Conservation (phyloP, 1,140 invertebrate species). For the Eciton burchellii region DNA sequence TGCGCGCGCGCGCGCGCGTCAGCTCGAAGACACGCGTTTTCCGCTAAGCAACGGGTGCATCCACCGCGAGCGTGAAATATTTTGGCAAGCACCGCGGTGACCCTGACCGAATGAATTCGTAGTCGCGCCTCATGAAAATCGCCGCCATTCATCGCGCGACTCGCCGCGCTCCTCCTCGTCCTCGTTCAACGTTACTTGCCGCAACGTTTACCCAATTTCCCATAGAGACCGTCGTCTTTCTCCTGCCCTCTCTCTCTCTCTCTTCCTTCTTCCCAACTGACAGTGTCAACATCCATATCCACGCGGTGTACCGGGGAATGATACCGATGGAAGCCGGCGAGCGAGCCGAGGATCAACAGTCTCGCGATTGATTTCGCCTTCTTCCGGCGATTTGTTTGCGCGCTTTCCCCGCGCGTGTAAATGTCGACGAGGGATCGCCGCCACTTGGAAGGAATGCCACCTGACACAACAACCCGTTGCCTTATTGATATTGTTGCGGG, state of each 20-base stretch:
- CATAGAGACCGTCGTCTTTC: neutral
- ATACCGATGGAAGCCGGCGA: conserved; percentile 9
- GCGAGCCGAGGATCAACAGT: conserved; percentile 25
- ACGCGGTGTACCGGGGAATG: neutral
- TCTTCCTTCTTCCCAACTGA: neutral
- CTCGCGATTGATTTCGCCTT: conserved; percentile 39
- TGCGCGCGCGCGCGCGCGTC: conserved; percentile 58
- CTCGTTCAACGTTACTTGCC: neutral
- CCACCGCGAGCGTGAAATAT: neutral
- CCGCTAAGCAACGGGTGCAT: conserved; percentile 26
- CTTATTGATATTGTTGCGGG: conserved; percentile 52
- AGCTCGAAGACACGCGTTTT: conserved; percentile 58
- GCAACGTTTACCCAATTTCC: neutral
- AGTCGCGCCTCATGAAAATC: neutral
- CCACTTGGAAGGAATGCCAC: conserved; percentile 44
- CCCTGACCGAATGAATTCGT: neutral
- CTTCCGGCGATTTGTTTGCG: conserved; percentile 47
- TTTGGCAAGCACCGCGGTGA: conserved; percentile 29
- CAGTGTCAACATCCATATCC: neutral
- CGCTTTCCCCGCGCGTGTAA: conserved; percentile 31
- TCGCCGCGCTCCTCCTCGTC: neutral
- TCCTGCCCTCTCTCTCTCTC: too few relatives aligned
- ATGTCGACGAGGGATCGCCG: conserved; percentile 24
- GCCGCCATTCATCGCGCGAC: neutral
- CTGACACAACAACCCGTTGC: conserved; percentile 51